phyloP scores from a whole-genome alignment of 1,140 invertebrate genomes.

The Venturia canescens region DNA sequence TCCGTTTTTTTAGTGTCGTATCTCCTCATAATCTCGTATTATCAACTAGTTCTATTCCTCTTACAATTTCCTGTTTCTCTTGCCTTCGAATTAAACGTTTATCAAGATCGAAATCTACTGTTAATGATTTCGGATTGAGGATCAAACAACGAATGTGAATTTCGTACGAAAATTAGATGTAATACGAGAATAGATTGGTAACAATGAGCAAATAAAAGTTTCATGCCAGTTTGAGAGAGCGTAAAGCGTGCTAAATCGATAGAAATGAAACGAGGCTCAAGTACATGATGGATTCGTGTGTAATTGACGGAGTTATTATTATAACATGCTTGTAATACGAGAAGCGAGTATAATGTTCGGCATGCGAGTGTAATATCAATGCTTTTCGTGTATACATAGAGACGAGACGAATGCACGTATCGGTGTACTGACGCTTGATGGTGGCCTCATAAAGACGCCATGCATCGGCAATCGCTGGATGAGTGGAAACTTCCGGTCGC shows the following conservation, averaged over 20 bases:
- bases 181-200: not conserved
- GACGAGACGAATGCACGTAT: not conserved
- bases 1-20: not conserved
- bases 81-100: too few species aligned
- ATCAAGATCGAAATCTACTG: too few species aligned
- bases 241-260: constrained; percentile 31
- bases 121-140: too few species aligned
- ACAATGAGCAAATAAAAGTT: not conserved
- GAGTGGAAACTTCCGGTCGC: constrained; percentile 76
- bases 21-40: not conserved
- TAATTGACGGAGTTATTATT: constrained; percentile 34
- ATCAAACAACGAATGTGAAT: too few species aligned
- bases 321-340: constrained; percentile 32
- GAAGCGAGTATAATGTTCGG: constrained; percentile 20
- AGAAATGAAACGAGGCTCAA: not conserved
- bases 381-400: not conserved
- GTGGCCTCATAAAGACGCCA: constrained; percentile 72
- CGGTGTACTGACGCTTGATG: constrained; percentile 46
- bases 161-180: not conserved
- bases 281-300: constrained; percentile 28
- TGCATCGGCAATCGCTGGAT: constrained; percentile 75
- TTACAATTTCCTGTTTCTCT: not conserved
- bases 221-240: not conserved
- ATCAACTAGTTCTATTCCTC: not conserved
- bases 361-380: not conserved